Percentiles rank a stretch among this genome's conserved stretches.
Evolutionary conservation across 1,140 invertebrate species (phyloP).

Genomic region (Atta colombica): DNA sequence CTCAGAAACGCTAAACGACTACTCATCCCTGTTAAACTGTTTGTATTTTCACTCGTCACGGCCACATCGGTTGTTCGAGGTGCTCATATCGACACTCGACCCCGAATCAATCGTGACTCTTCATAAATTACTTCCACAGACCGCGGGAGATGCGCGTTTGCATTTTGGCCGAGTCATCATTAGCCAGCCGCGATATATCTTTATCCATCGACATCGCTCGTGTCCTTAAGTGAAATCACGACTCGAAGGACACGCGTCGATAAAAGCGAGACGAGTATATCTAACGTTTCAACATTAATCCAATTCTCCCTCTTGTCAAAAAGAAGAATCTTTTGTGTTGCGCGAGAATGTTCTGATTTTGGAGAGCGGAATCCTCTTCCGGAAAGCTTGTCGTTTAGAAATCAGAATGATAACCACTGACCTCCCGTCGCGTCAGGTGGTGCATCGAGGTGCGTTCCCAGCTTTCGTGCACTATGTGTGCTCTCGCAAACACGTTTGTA

Average conservation of each 20-base stretch:
- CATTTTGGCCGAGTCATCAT: conserved; percentile 80
- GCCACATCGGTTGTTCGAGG: conserved; percentile 73
- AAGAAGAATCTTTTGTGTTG: not conserved
- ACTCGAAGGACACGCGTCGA: conserved; percentile 47
- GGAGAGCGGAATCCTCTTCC: not conserved
- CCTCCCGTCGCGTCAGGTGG: conserved; percentile 79
- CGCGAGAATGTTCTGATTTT: conserved; percentile 12
- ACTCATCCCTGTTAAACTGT: conserved; percentile 86
- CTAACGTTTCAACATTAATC: conserved; percentile 58
- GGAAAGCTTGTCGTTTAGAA: not conserved
- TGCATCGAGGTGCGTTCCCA: conserved; percentile 75
- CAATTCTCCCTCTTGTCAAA: conserved; percentile 25
- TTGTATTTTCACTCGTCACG: conserved; percentile 86
- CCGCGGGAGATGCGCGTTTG: conserved; percentile 24
- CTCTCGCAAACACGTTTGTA: conserved; percentile 67
- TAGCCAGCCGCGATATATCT: conserved; percentile 80
- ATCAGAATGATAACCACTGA: conserved; percentile 77
- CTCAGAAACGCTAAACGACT: conserved; percentile 81
- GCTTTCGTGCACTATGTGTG: conserved; percentile 71
- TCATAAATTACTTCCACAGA: conserved; percentile 71
- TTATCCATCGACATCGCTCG: conserved; percentile 81
- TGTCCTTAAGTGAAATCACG: conserved; percentile 77
- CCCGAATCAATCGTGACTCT: conserved; percentile 79
- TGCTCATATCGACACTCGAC: conserved; percentile 82
- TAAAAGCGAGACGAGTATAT: not conserved